phyloP scores from a whole-genome alignment of 1,140 invertebrate genomes.

The Macrostomum lignano region DNA sequence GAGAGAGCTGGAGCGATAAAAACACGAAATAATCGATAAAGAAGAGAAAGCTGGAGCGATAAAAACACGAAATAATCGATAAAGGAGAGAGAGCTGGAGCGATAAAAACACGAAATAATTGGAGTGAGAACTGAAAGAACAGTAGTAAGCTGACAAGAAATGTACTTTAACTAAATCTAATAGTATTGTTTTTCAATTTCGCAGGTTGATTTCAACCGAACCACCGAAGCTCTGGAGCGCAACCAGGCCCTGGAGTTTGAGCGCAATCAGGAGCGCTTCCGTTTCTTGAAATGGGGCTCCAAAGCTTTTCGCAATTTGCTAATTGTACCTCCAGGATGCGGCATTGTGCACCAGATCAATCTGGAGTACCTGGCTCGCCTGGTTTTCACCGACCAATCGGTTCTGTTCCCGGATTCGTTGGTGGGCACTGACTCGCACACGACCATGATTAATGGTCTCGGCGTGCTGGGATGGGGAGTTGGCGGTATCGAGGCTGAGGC shows the following conservation, averaged over 20 bases:
- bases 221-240: slow-evolving; percentile 53
- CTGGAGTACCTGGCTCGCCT: slow-evolving; percentile 74
- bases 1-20: no score
- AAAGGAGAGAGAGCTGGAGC: no score
- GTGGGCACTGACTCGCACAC: slow-evolving; percentile 97
- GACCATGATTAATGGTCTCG: slow-evolving; percentile 81
- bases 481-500: slow-evolving; percentile 34
- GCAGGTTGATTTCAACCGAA: no score
- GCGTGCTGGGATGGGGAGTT: slow-evolving; percentile 40
- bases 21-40: no score
- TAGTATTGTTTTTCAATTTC: no score
- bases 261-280: slow-evolving; percentile 75
- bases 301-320: slow-evolving; percentile 77
- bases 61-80: no score
- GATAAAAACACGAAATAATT: no score
- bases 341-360: slow-evolving; percentile 93
- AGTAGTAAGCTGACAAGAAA: no score
- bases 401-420: slow-evolving; percentile 69
- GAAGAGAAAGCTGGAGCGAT: no score
- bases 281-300: slow-evolving; percentile 91
- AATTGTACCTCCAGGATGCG: slow-evolving; percentile 83
- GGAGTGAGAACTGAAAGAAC: no score
- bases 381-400: slow-evolving; percentile 42
- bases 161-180: no score
- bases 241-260: slow-evolving; percentile 86